Evolutionary conservation across 2,888 invertebrate species (phyloP), one percentile per base, ranked within the genome.

Genomic region (Creontiades dilutus): DNA sequence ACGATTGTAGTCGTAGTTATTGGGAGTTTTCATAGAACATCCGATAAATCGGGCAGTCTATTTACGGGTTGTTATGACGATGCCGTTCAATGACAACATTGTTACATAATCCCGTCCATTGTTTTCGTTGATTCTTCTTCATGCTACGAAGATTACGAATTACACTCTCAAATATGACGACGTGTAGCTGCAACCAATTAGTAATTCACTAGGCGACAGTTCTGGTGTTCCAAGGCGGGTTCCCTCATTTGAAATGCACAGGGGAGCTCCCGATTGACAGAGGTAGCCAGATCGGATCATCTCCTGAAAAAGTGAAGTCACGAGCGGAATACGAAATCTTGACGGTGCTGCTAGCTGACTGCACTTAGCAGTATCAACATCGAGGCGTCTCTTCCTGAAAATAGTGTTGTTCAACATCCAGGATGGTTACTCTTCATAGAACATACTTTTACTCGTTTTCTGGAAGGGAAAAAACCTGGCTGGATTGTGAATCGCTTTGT

Each of bases 181-280:
- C 61, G 61, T 61, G 61, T 61, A 9, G 16, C 61, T 19, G 61
- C 61, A 61, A n/a, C n/a, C 16, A 61, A 61, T 61, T 19, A 61
- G 61, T 19, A 61, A 61, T 61, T 61, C 61, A 61, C 61, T 19
- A 61, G 61, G 61, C 19, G 52, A 52, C n/a, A 9, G 61, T 61
- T 19, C 61, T 61, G 19, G n/a, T 61, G 1, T 19, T 19, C 19
- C 61, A n/a, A 19, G 61, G n/a, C 3, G 61, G 61, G 16, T 61
- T 61, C 19, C n/a, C 61, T 19, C 9, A 68, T 68, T 68, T 23
- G 68, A 68, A 68, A 68, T 68, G 19, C 68, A 23, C 68, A 23
- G 68, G 27, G 68, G 68, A n/a, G 23, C 68, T 23, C 12, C 68
- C 68, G 61, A 68, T 68, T 68, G 68, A 68, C 68, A 68, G 68